phyloP scores from a whole-genome alignment of 35 echinoderm and acorn worm genomes.

The Apostichopus japonicus region DNA sequence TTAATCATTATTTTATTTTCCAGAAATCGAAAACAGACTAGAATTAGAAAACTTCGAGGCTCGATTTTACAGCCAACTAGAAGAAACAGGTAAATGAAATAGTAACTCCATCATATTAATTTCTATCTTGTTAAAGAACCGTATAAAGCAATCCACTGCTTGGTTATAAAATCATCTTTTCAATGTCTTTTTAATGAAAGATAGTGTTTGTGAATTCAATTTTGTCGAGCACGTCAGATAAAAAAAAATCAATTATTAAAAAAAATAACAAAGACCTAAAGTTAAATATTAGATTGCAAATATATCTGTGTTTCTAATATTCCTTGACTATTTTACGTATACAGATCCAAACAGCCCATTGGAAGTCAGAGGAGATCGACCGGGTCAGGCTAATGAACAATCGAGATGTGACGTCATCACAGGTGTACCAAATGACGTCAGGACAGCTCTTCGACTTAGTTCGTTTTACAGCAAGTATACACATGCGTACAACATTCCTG shows the following conservation, averaged over 20 bases:
- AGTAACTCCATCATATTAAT: too few relatives aligned
- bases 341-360: conserved; percentile 39
- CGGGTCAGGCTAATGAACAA: conserved; percentile 41
- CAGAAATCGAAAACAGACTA: neutral
- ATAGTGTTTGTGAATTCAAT: too few relatives aligned
- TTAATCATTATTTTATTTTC: neutral
- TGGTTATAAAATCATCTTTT: too few relatives aligned
- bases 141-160: too few relatives aligned
- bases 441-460: conserved; percentile 14
- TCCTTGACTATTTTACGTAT: neutral
- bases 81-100: neutral
- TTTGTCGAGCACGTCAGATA: neutral
- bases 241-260: too few relatives aligned
- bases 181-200: too few relatives aligned
- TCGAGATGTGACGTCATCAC: conserved; percentile 67
- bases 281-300: too few relatives aligned
- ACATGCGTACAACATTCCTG: conserved; percentile 86
- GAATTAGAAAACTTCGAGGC: neutral
- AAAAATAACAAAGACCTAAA: neutral
- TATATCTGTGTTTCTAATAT: too few relatives aligned
- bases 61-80: neutral
- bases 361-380: conserved; percentile 41
- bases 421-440: conserved; percentile 57
- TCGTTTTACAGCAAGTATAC: conserved; percentile 64
- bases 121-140: too few relatives aligned